These are phyloP conservation scores for Pseudanteris insignis DNA, from an alignment of 2,888 invertebrate genomes.

Conservation along the genomic window DNA sequence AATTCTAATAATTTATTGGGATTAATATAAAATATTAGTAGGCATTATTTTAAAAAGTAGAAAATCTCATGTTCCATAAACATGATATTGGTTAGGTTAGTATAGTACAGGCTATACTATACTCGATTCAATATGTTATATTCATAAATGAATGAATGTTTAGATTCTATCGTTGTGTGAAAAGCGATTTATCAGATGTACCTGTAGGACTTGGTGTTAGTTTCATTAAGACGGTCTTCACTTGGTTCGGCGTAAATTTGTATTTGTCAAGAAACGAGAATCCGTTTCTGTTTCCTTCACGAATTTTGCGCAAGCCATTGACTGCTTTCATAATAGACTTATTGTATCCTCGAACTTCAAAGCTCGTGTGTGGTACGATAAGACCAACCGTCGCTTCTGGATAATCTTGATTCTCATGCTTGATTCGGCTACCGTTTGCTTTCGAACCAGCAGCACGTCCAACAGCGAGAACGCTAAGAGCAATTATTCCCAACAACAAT, in stretches of 20 bases:
- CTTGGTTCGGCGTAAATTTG: constrained; percentile 72
- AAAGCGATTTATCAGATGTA: constrained; percentile 54
- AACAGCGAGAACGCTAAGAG: constrained; percentile 51
- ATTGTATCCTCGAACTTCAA: constrained; percentile 75
- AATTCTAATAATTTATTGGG: too few relatives aligned
- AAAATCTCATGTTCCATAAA: too few relatives aligned
- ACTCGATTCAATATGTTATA: too few relatives aligned
- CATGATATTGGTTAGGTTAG: too few relatives aligned
- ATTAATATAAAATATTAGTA: too few relatives aligned
- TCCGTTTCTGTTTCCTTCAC: constrained; percentile 45
- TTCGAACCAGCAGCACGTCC: constrained; percentile 49
- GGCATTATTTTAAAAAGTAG: too few relatives aligned
- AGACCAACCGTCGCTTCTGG: constrained; percentile 69
- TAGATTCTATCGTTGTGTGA: background rate
- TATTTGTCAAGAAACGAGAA: constrained; percentile 73
- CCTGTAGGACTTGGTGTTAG: constrained; percentile 81
- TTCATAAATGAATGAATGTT: background rate
- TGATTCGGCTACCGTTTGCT: constrained; percentile 27
- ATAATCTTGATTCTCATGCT: constrained; percentile 42
- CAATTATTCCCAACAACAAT: constrained; percentile 45
- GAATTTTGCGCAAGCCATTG: constrained; percentile 68
- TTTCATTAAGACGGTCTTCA: constrained; percentile 75
- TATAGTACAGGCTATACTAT: too few relatives aligned
- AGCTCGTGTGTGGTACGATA: constrained; percentile 72
- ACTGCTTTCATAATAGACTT: constrained; percentile 74